Evolutionary conservation across 2,797 vertebrate genomes (phyloP), one percentile per base, ranked within the genome.

Genomic region (Hirundo rustica): DNA sequence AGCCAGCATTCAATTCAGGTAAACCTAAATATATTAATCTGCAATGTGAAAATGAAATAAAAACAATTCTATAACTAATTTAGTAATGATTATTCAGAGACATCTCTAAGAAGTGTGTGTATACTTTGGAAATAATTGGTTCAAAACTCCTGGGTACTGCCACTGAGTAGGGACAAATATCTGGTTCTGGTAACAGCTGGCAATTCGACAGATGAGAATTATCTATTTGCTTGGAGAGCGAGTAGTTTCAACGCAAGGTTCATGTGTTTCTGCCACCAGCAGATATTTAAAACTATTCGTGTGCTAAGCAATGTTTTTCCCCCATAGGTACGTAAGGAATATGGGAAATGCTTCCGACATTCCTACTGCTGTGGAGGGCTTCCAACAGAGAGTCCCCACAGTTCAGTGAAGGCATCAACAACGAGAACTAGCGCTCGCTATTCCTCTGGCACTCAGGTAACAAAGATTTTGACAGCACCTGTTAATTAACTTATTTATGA

Each of bases 381-480:
- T 80, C 99, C 99, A 2, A 98, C 99, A 0, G 99, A 99, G 97
- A 99, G 98, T 98, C 99, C 99, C 15, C 99, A 99, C 95, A 98
- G 98, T 34, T 99, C 99, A 38, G 98, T 98, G 84, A 99, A 99
- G 97, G 98, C 99, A 5, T 99, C 99, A 27, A 99, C 99, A 58
- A 98, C 99, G 53, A 98, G 99, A 97, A 99, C 99, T 76, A 99
- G 99, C 20, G 99, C 99, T 50, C 99, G 99, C 91, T 99, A 99
- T 96, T 99, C 99, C 95, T 99, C 99, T 84, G 99, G 99, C 97
- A 99, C 99, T 67, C 99, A 99, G 99, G 99, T 99, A 99, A 97
- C 97, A 83, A 92, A 95, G 96, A 84, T 66, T 96, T 90, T 92
- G 96, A 96, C 96, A 96, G 95, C 86, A 51, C 78, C 93, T 96